Conservation (phyloP, 2,113 vertebrate genomes). For the Halcyon malimbica region DNA sequence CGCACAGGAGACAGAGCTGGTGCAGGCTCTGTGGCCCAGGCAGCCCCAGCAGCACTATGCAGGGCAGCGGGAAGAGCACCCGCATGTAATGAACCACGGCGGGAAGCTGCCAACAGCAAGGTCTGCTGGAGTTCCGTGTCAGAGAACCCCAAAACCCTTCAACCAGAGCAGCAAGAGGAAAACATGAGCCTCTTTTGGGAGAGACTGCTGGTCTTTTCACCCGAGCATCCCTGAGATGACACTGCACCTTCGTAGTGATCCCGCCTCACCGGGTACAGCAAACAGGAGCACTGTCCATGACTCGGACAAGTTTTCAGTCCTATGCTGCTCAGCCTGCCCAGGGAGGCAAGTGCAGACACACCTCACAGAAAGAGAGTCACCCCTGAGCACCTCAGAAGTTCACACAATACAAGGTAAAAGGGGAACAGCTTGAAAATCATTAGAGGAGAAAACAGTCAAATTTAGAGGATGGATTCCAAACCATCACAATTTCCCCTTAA, state of each 20-base stretch:
- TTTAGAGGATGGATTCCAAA: neutral
- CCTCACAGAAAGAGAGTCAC: neutral
- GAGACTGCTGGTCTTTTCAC: neutral
- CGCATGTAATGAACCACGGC: neutral
- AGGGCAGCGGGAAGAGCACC: neutral
- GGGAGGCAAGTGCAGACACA: neutral
- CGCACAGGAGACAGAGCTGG: accelerated
- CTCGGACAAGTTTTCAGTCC: neutral
- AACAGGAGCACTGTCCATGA: accelerated
- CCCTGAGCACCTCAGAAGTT: accelerated
- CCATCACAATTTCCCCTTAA: neutral
- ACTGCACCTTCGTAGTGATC: neutral
- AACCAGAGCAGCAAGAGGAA: neutral
- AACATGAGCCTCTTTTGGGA: neutral
- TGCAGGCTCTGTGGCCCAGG: neutral
- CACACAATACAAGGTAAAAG: neutral
- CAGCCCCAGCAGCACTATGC: neutral
- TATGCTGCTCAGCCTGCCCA: neutral
- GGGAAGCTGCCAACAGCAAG: neutral
- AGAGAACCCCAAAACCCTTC: neutral
- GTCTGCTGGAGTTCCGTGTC: neutral
- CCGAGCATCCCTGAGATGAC: neutral
- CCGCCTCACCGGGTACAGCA: neutral
- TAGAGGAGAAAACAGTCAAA: neutral
- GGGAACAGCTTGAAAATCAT: neutral